phyloP scores from a whole-genome alignment of 2,113 vertebrate species.

The Tauraco erythrolophus region DNA sequence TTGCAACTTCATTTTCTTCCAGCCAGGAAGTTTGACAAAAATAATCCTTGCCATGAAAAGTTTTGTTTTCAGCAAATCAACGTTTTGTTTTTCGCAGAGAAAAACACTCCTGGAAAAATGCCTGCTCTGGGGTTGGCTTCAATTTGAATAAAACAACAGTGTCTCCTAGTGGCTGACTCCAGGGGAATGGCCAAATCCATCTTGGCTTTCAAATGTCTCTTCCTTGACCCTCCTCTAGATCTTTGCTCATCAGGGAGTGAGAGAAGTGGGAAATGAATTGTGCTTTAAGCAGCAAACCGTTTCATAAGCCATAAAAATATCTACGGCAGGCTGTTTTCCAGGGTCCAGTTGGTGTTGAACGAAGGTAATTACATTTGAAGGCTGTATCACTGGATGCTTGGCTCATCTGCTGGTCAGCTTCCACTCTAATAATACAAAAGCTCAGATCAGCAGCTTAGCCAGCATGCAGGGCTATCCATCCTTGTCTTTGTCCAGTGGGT shows the following conservation, averaged over 20 bases:
- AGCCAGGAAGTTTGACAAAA: neutral
- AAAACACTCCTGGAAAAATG: neutral
- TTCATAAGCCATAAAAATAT: neutral
- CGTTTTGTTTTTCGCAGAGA: neutral
- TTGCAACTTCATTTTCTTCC: neutral
- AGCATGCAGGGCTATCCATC: neutral
- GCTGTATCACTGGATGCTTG: neutral
- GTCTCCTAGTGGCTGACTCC: conserved; percentile 60
- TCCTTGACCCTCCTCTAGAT: neutral
- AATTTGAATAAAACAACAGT: conserved; percentile 17
- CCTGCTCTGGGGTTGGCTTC: neutral
- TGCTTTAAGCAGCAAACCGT: neutral
- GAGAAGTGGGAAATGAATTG: neutral
- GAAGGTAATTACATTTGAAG: neutral
- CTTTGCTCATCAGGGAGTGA: neutral
- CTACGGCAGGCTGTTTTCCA: neutral
- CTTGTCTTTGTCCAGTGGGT: neutral
- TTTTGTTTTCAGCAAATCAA: conserved; percentile 9
- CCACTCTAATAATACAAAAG: neutral
- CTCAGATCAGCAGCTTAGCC: neutral
- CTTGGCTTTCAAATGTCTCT: neutral
- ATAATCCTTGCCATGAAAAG: neutral
- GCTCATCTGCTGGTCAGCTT: conserved; percentile 1
- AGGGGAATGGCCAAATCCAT: neutral
- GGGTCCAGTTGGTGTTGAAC: neutral